Evolutionary conservation across 2,113 vertebrate genomes (phyloP).

Genomic region (Salvator merianae): DNA sequence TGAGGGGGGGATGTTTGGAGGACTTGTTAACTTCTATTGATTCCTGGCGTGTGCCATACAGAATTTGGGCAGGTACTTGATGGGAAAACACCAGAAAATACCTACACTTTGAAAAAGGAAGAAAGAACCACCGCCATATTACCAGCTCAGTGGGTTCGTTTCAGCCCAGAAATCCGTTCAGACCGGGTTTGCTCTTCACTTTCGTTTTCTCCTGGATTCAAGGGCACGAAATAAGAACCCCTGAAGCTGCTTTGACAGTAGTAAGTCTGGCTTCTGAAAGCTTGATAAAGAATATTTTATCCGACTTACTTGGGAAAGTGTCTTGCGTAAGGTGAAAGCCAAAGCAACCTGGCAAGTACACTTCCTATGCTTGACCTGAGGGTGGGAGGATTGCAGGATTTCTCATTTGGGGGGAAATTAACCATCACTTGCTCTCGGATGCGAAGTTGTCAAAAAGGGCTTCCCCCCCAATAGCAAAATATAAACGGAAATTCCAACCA

Average conservation of each 20-base stretch:
- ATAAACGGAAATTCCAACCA: too few species aligned
- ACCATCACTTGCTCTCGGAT: neutral
- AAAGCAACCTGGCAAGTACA: too few species aligned
- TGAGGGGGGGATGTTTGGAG: slow-evolving; percentile 88
- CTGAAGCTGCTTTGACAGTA: slow-evolving; percentile 29
- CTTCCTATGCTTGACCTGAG: neutral
- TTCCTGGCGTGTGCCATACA: slow-evolving; percentile 99
- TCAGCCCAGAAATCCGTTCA: slow-evolving; percentile 72
- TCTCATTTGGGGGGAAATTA: neutral
- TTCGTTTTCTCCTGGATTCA: slow-evolving; percentile 28
- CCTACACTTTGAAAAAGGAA: slow-evolving; percentile 75
- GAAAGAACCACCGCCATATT: slow-evolving; percentile 69
- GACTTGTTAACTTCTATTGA: slow-evolving; percentile 99
- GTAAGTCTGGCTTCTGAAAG: neutral
- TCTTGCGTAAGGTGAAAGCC: neutral
- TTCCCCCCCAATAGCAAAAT: too few species aligned
- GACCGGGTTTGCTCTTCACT: slow-evolving; percentile 56
- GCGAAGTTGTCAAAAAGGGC: too few species aligned
- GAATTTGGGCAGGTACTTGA: slow-evolving; percentile 99
- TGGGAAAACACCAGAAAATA: slow-evolving; percentile 95
- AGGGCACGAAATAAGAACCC: slow-evolving; percentile 56
- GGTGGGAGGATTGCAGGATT: neutral
- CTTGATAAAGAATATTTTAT: neutral
- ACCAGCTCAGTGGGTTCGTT: slow-evolving; percentile 79
- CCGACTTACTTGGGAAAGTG: slow-evolving; percentile 10